Conservation (phyloP, 1,140 invertebrate genomes). For the Gryllus bimaculatus region DNA sequence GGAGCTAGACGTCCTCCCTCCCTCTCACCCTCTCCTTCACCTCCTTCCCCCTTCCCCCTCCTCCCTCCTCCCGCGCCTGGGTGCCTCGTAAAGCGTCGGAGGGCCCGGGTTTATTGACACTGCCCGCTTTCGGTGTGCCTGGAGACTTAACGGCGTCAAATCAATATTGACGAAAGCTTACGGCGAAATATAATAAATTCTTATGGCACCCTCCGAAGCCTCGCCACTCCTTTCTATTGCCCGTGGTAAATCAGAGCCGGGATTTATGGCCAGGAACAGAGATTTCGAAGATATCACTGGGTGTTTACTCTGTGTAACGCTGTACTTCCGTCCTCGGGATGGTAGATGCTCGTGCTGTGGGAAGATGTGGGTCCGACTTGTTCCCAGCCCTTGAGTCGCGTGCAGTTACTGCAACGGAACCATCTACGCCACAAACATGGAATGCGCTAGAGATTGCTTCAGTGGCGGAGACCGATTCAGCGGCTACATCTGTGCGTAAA, state of each 20-base stretch:
- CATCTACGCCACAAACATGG: no score
- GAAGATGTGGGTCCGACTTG: no score
- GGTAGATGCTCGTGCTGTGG: background rate
- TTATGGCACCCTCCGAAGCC: background rate
- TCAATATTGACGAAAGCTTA: slow-evolving; percentile 5
- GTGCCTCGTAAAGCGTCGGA: no score
- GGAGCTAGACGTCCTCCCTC: no score
- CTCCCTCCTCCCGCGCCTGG: no score
- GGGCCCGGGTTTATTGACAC: background rate
- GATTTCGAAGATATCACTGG: background rate
- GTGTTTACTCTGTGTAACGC: background rate
- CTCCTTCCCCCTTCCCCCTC: no score
- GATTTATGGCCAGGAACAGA: background rate
- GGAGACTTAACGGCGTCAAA: background rate
- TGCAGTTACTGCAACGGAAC: no score
- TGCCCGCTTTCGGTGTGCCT: background rate
- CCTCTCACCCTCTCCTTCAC: no score
- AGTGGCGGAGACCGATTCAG: no score
- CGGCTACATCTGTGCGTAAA: no score
- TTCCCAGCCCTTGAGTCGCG: no score
- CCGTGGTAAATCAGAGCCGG: background rate
- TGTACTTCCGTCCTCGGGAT: background rate
- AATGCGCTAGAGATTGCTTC: no score
- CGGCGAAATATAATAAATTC: slow-evolving; percentile 5
- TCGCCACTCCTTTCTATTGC: background rate